These are phyloP conservation scores for Rhagologus leucostigma DNA, from an alignment of 2,113 vertebrate species.

Conservation along the genomic window DNA sequence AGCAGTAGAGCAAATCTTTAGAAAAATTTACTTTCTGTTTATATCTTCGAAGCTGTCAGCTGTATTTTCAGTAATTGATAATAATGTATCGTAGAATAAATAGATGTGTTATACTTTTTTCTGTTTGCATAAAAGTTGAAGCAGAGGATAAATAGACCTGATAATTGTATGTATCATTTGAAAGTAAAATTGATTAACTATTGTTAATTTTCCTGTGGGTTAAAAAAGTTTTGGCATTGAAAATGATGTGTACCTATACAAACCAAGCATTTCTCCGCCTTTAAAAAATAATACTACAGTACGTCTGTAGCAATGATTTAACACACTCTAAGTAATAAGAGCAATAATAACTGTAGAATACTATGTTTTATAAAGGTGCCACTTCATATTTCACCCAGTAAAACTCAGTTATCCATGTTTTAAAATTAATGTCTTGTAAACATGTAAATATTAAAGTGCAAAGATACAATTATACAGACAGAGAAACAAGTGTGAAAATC, in stretches of 20 bases:
- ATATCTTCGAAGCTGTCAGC: neutral
- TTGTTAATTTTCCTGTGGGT: neutral
- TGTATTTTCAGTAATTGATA: neutral
- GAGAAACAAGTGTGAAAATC: neutral
- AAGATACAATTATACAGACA: neutral
- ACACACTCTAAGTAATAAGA: neutral
- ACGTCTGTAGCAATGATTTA: neutral
- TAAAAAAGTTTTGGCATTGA: neutral
- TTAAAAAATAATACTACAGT: neutral
- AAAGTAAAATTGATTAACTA: neutral
- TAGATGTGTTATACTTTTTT: neutral
- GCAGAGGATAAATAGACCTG: neutral
- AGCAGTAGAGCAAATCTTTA: neutral
- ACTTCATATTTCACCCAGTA: neutral
- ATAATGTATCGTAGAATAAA: neutral
- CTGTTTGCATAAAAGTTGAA: neutral
- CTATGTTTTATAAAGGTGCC: neutral
- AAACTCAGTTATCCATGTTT: neutral
- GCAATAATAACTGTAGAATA: neutral
- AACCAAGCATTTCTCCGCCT: neutral
- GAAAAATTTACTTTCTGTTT: neutral
- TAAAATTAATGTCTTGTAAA: neutral
- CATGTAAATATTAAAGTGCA: neutral
- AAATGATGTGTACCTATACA: neutral
- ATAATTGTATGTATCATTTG: neutral